Evolutionary conservation across 2,888 invertebrate genomes (phyloP).

Genomic region (Brachypterus glaber): DNA sequence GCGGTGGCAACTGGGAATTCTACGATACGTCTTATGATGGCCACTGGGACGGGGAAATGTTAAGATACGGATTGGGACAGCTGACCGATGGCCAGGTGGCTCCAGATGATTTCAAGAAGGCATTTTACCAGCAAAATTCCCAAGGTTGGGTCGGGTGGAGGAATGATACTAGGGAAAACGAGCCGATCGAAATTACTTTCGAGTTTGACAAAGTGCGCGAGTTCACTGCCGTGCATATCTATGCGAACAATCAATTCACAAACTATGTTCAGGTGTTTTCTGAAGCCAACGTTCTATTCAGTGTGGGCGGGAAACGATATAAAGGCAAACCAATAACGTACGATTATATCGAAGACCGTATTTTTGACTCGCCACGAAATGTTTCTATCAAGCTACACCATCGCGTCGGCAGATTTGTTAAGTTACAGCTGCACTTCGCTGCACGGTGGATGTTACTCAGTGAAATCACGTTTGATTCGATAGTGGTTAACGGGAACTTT

Average conservation of each 20-base stretch:
- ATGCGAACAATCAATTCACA: constrained; percentile 77
- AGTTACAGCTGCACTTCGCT: constrained; percentile 67
- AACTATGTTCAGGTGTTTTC: constrained; percentile 78
- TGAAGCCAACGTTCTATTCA: constrained; percentile 70
- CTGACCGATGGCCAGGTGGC: constrained; percentile 74
- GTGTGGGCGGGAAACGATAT: constrained; percentile 70
- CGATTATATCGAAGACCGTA: constrained; percentile 62
- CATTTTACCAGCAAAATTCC: constrained; percentile 51
- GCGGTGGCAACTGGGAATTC: constrained; percentile 70
- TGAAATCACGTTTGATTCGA: constrained; percentile 77
- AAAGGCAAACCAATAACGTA: constrained; percentile 67
- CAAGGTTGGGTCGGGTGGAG: constrained; percentile 91
- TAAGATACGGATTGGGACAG: constrained; percentile 74
- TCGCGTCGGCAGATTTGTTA: constrained; percentile 71
- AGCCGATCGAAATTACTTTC: constrained; percentile 59
- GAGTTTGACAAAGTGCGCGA: constrained; percentile 83
- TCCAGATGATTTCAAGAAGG: constrained; percentile 61
- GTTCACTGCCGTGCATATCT: constrained; percentile 72
- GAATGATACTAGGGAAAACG: constrained; percentile 58
- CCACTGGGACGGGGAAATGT: constrained; percentile 63
- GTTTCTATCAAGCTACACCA: constrained; percentile 74
- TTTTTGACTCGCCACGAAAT: constrained; percentile 73
- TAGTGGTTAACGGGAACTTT: constrained; percentile 35
- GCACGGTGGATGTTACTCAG: constrained; percentile 83
- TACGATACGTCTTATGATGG: constrained; percentile 82